Evolutionary conservation across 2,888 invertebrate genomes (phyloP).

Genomic region (Nowickia ferox): DNA sequence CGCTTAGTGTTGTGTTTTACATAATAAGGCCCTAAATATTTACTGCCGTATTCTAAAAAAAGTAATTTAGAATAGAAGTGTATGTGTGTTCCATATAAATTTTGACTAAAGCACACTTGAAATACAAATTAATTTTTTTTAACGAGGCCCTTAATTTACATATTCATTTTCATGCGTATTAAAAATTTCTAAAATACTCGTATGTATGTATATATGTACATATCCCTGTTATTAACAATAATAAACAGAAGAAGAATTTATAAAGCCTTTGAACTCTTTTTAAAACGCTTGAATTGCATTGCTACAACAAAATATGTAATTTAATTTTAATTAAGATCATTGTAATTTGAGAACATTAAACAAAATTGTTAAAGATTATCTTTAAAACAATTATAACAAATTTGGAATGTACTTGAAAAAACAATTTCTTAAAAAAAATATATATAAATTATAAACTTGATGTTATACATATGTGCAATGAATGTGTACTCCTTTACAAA

Average conservation of each 20-base stretch:
- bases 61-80: too few relatives aligned
- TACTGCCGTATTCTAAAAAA: too few relatives aligned
- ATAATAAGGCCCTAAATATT: too few relatives aligned
- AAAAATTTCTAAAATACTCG: too few relatives aligned
- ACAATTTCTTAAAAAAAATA: conserved; percentile 13
- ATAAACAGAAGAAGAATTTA: background rate
- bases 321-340: conserved; percentile 21
- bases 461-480: conserved; percentile 5
- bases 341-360: conserved; percentile 34
- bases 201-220: too few relatives aligned
- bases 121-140: too few relatives aligned
- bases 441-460: background rate
- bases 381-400: conserved; percentile 38
- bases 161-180: too few relatives aligned
- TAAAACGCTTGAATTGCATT: conserved; percentile 11
- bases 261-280: background rate
- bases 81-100: too few relatives aligned
- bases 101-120: too few relatives aligned
- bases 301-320: background rate
- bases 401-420: conserved; percentile 25
- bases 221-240: too few relatives aligned
- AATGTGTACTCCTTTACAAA: conserved; percentile 14
- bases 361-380: conserved; percentile 53
- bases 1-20: too few relatives aligned
- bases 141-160: too few relatives aligned